Conservation (phyloP, 2,113 vertebrate species). For the Scophthalmus maximus region DNA sequence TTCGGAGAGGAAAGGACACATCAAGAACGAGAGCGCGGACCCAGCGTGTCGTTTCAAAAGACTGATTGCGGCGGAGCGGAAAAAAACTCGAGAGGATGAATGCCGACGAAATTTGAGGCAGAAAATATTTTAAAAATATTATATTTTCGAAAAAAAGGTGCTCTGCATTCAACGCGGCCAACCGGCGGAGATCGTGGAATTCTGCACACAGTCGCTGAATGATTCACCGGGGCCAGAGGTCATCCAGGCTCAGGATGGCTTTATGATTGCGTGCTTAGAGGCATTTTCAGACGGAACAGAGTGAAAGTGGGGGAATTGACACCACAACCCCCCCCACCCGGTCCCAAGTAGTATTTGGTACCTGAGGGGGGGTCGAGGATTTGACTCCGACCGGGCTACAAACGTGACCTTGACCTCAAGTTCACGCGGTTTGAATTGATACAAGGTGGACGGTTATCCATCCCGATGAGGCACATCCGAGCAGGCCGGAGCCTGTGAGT, state of each 20-base stretch:
- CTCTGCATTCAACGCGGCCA: constrained; percentile 11
- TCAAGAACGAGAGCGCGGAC: constrained; percentile 13
- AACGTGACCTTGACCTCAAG: constrained; percentile 1
- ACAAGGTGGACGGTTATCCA: constrained; percentile 33
- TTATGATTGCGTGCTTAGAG: constrained; percentile 64
- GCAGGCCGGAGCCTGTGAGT: constrained; percentile 9
- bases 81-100: constrained; percentile 26
- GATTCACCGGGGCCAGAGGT: constrained; percentile 57
- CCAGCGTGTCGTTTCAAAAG: background rate
- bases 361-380: too few species aligned
- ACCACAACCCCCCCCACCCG: background rate
- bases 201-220: constrained; percentile 55
- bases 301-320: constrained; percentile 31
- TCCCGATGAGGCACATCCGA: constrained; percentile 48
- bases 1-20: constrained; percentile 41
- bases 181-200: background rate
- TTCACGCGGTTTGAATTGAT: constrained; percentile 8
- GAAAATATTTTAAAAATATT: background rate
- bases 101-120: background rate
- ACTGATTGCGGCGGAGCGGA: constrained; percentile 5
- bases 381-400: too few species aligned
- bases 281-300: constrained; percentile 41
- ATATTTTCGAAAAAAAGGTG: constrained; percentile 2
- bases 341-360: too few species aligned
- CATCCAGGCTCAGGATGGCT: constrained; percentile 49